phyloP scores from a whole-genome alignment of 2,113 vertebrate species.

The Coturnix japonica region DNA sequence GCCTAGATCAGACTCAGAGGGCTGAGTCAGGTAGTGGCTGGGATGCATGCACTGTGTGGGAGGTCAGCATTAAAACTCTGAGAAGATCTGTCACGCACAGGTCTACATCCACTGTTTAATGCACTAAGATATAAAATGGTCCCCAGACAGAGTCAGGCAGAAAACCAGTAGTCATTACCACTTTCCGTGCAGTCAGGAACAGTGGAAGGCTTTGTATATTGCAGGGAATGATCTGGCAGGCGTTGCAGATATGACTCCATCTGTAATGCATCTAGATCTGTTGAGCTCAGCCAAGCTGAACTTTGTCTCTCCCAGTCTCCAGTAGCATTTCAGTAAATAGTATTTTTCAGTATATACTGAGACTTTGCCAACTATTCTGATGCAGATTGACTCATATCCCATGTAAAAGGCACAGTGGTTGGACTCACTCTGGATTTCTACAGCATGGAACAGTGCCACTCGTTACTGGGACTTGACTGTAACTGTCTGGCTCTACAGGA shows the following conservation, averaged over 20 bases:
- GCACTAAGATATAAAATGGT: neutral
- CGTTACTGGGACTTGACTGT: neutral
- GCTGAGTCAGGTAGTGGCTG: neutral
- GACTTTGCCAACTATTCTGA: constrained; percentile 17
- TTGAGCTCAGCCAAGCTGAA: neutral
- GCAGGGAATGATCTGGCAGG: constrained; percentile 16
- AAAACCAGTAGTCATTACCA: neutral
- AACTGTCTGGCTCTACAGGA: neutral
- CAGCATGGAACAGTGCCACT: neutral
- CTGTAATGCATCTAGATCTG: neutral
- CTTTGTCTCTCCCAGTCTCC: neutral
- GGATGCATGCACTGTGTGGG: neutral
- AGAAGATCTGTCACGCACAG: neutral
- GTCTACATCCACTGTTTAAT: neutral
- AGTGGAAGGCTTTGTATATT: neutral
- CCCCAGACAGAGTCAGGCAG: neutral
- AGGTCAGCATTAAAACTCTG: neutral
- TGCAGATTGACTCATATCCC: constrained; percentile 12
- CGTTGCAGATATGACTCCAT: constrained; percentile 3
- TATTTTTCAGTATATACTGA: neutral
- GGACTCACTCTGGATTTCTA: constrained; percentile 13
- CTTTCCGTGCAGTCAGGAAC: neutral
- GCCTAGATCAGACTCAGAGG: neutral
- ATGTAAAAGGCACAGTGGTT: neutral
- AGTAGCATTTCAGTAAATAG: constrained; percentile 32